phyloP scores from a whole-genome alignment of 2,797 vertebrate species.

The Trachurus trachurus region DNA sequence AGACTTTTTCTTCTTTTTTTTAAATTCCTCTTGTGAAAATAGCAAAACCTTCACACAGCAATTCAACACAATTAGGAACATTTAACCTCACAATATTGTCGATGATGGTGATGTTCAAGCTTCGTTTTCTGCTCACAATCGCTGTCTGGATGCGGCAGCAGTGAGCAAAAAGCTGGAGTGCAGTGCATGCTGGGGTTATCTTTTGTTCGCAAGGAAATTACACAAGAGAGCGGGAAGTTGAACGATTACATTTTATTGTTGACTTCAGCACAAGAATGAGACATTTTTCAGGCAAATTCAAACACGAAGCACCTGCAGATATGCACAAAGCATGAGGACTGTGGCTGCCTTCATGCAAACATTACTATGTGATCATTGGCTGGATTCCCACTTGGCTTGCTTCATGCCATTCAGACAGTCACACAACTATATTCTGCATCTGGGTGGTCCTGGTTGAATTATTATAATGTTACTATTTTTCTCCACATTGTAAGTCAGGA shows the following conservation, averaged over 20 bases:
- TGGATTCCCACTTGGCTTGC: constrained; percentile 57
- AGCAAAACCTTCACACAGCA: constrained; percentile 40
- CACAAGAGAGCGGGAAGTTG: constrained; percentile 50
- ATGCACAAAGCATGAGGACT: constrained; percentile 44
- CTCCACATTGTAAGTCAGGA: constrained; percentile 58
- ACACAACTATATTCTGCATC: constrained; percentile 66
- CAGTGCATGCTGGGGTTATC: constrained; percentile 35
- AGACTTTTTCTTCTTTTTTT: neutral
- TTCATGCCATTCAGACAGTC: constrained; percentile 62
- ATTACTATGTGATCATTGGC: constrained; percentile 70
- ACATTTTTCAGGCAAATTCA: constrained; percentile 43
- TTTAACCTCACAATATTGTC: constrained; percentile 25
- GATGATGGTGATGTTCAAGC: constrained; percentile 15
- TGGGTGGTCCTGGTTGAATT: constrained; percentile 76
- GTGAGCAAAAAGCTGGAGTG: constrained; percentile 16
- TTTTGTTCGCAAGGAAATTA: constrained; percentile 42
- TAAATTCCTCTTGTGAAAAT: constrained; percentile 15
- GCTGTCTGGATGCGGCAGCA: constrained; percentile 22
- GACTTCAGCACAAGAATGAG: constrained; percentile 23
- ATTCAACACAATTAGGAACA: constrained; percentile 21
- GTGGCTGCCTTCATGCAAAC: constrained; percentile 56
- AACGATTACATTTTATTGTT: constrained; percentile 42
- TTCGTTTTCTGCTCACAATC: constrained; percentile 24
- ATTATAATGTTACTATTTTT: constrained; percentile 58
- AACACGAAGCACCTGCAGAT: constrained; percentile 72